phyloP scores from a whole-genome alignment of 2,797 vertebrate genomes.

The Bufotes viridis region DNA sequence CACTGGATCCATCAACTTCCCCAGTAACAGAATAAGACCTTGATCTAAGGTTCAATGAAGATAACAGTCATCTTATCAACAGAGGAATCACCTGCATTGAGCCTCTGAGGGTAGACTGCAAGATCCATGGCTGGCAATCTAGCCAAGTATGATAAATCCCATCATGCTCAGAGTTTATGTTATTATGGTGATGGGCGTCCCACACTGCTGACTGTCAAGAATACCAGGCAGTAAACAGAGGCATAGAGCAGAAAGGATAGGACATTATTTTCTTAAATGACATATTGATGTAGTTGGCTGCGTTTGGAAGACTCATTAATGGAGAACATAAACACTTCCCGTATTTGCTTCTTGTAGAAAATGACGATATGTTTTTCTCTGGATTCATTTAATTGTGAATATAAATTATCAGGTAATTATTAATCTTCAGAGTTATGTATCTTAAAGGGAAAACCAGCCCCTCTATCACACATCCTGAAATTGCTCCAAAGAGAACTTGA shows the following conservation, averaged over 20 bases:
- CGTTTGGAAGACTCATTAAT: conserved; percentile 40
- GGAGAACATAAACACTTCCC: conserved; percentile 49
- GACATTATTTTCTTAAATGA: conserved; percentile 13
- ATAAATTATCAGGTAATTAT: conserved; percentile 46
- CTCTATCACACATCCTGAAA: too few species aligned
- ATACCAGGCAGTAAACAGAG: neutral
- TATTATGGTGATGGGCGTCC: neutral
- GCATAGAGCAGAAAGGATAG: neutral
- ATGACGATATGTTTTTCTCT: conserved; percentile 4
- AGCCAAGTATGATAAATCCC: neutral
- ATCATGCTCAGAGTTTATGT: neutral
- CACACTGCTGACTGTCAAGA: neutral
- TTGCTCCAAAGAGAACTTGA: neutral
- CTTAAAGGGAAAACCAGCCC: neutral
- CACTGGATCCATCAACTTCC: neutral
- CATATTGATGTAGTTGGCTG: conserved; percentile 32
- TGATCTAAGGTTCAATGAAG: neutral
- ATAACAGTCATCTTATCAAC: neutral
- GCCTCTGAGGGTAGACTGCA: neutral
- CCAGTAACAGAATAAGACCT: neutral
- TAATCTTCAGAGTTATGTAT: neutral
- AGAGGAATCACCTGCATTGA: neutral
- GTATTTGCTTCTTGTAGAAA: conserved; percentile 32
- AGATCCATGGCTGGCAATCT: neutral
- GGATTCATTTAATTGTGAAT: conserved; percentile 24